phyloP scores from a whole-genome alignment of 2,797 vertebrate genomes.

The Phrynocephalus forsythii region DNA sequence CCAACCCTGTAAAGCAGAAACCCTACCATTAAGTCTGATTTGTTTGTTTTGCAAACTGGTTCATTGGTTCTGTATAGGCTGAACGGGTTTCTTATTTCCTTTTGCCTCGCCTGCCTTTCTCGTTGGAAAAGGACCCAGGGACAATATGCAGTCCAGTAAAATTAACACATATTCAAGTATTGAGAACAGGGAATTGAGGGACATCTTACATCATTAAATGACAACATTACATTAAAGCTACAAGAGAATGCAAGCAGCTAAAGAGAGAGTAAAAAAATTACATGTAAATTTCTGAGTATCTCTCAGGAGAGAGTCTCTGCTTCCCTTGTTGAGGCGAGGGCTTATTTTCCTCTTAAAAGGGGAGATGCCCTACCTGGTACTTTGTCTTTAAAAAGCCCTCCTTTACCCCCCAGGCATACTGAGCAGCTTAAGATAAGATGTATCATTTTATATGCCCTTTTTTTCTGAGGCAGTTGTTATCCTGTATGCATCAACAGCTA shows the following conservation, averaged over 20 bases:
- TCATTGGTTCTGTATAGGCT: not conserved
- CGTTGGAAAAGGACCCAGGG: no score
- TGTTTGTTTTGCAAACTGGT: not conserved
- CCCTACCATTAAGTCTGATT: not conserved
- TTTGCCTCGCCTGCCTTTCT: no score
- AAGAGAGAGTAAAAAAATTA: no score
- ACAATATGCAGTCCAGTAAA: no score
- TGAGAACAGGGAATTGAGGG: no score
- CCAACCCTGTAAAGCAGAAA: not conserved
- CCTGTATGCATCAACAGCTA: not conserved
- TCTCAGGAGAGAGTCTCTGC: not conserved
- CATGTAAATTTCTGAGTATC: no score
- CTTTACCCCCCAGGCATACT: conserved; percentile 92
- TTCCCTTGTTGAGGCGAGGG: not conserved
- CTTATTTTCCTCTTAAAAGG: no score
- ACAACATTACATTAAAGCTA: no score
- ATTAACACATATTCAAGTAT: no score
- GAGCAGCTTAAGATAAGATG: conserved; percentile 76
- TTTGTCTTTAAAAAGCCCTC: conserved; percentile 89
- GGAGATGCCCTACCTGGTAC: conserved; percentile 78
- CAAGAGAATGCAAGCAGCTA: no score
- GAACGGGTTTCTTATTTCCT: not conserved
- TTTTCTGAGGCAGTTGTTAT: not conserved
- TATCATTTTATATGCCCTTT: not conserved
- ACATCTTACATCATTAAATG: no score